Conservation (phyloP, 2,888 invertebrate species). For the Amphipoea lucens region DNA sequence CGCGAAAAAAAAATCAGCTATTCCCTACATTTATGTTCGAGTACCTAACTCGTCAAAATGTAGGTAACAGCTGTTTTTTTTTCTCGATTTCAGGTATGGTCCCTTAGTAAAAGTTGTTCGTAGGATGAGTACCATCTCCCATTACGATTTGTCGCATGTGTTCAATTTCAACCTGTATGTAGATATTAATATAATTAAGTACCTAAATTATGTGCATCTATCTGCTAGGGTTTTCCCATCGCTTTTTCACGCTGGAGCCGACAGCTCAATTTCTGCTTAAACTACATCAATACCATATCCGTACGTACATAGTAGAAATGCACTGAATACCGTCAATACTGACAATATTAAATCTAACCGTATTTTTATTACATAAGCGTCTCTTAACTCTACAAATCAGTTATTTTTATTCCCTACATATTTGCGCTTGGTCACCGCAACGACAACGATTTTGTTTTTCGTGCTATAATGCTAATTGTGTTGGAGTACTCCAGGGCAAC, state of each 20-base stretch:
- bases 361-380: neutral
- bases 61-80: no score
- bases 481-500: slow-evolving; percentile 15
- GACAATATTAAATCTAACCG: neutral
- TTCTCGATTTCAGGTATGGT: no score
- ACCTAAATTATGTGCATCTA: neutral
- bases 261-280: neutral
- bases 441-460: neutral
- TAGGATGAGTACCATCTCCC: no score
- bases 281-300: neutral
- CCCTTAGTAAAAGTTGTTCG: no score
- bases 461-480: neutral
- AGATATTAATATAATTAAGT: neutral
- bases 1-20: no score
- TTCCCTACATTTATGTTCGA: no score
- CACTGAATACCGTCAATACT: neutral
- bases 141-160: no score
- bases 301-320: slow-evolving; percentile 1
- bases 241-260: neutral
- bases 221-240: no score
- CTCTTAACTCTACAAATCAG: neutral
- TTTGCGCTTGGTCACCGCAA: slow-evolving; percentile 9
- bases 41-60: no score
- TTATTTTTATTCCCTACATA: neutral
- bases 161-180: no score